A percentile compares a stretch with the other conserved stretches of the same genome.
These are phyloP conservation scores for Physeter macrocephalus DNA, from an alignment of 2,113 vertebrate genomes.

Conservation along the genomic window DNA sequence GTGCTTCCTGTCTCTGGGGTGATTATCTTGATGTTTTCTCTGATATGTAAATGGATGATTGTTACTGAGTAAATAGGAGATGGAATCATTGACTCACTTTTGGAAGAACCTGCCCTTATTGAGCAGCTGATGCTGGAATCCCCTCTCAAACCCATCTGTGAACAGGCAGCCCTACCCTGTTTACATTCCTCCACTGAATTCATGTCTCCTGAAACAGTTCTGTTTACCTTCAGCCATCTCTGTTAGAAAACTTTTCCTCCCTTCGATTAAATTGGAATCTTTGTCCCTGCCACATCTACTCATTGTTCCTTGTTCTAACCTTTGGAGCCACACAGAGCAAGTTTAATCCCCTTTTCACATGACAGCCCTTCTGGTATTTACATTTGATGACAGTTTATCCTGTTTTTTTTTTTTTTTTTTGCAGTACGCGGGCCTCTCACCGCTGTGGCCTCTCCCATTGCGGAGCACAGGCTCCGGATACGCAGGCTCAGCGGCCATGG, in stretches of 20 bases:
- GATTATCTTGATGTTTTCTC: neutral
- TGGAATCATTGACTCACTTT: neutral
- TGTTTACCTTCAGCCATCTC: neutral
- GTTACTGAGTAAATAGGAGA: neutral
- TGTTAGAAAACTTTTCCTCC: neutral
- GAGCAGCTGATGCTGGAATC: neutral
- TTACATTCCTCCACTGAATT: neutral
- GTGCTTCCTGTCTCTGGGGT: neutral
- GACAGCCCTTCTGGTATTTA: neutral
- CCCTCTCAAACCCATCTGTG: neutral
- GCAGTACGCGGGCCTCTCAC: no score
- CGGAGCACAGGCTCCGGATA: no score
- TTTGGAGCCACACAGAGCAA: neutral
- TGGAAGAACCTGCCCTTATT: neutral
- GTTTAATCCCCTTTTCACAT: constrained; percentile 10
- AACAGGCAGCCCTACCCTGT: neutral
- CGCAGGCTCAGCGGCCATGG: no score
- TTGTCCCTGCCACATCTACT: neutral
- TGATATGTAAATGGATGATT: neutral
- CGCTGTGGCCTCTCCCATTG: no score
- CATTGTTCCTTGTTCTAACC: neutral
- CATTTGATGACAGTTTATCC: neutral
- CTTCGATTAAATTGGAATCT: neutral
- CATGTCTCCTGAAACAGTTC: neutral
- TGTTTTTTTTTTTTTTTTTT: no score